Conservation (phyloP, 2,888 invertebrate species). For the Oxystoma pomonae region DNA sequence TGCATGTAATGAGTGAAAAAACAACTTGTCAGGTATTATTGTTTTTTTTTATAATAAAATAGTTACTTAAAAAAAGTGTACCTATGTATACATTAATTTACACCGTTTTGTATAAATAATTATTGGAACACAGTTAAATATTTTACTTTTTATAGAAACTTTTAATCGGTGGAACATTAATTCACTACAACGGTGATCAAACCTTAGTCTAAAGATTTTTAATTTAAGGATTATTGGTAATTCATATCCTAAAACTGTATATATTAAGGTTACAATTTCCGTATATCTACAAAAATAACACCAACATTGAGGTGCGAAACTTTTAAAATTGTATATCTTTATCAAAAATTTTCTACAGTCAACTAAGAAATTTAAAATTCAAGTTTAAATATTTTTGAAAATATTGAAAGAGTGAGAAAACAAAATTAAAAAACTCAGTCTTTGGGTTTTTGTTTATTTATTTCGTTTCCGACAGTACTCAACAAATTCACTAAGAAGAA, state of each 20-base stretch:
- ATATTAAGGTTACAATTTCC: not conserved
- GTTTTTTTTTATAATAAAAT: too few species aligned
- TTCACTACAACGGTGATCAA: not conserved
- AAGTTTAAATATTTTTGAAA: not conserved
- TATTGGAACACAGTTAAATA: too few species aligned
- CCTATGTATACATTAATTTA: too few species aligned
- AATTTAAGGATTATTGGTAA: not conserved
- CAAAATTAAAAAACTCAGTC: conserved; percentile 23
- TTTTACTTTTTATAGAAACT: not conserved
- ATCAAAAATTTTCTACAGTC: not conserved
- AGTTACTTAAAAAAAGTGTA: too few species aligned
- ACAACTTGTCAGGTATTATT: too few species aligned
- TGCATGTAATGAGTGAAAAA: too few species aligned
- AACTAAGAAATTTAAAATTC: not conserved
- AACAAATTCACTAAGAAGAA: conserved; percentile 8
- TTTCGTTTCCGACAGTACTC: conserved; percentile 13
- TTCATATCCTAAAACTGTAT: not conserved
- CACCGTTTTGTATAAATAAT: too few species aligned
- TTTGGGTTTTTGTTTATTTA: conserved; percentile 22
- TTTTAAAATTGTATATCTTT: not conserved
- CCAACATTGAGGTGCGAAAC: not conserved
- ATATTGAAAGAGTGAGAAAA: conserved; percentile 14
- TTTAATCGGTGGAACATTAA: not conserved
- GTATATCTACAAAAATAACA: not conserved
- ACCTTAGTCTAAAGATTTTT: not conserved